These are phyloP conservation scores for Andrena praecox DNA, from an alignment of 2,888 invertebrate genomes.

Conservation along the genomic window DNA sequence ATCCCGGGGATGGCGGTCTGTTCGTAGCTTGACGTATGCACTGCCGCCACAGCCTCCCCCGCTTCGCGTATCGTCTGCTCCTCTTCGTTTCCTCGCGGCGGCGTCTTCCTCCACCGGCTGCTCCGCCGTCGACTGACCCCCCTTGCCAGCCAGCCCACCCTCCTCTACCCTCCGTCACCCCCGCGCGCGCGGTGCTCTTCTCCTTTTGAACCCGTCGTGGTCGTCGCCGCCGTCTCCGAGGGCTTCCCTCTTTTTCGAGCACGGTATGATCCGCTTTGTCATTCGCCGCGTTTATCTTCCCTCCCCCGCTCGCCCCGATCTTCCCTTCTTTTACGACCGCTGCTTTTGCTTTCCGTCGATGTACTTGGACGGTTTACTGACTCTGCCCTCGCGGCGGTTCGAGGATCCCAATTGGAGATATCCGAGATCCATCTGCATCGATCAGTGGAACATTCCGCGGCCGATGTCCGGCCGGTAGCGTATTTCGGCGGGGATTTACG, in stretches of 20 bases:
- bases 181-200: conserved; percentile 2
- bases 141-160: background rate
- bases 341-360: conserved; percentile 17
- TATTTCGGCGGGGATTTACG: no score
- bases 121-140: conserved; percentile 43
- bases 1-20: conserved; percentile 77
- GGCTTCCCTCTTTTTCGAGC: conserved; percentile 35
- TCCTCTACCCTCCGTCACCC: background rate
- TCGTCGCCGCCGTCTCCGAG: background rate
- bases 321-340: conserved; percentile 21
- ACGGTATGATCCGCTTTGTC: conserved; percentile 49
- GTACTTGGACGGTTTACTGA: background rate
- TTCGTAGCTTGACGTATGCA: conserved; percentile 78
- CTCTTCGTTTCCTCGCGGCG: conserved; percentile 63
- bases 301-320: background rate
- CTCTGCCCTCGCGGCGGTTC: background rate
- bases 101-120: conserved; percentile 50
- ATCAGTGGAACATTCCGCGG: no score
- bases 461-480: no score
- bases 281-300: conserved; percentile 46
- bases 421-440: no score
- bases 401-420: no score
- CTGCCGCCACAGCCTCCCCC: conserved; percentile 72
- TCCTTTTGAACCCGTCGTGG: conserved; percentile 4
- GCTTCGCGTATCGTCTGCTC: conserved; percentile 52